Percentiles rank a stretch among this genome's conserved stretches.
phyloP scores from a whole-genome alignment of 2,113 vertebrate species.

The Xyliphius kryptos region DNA sequence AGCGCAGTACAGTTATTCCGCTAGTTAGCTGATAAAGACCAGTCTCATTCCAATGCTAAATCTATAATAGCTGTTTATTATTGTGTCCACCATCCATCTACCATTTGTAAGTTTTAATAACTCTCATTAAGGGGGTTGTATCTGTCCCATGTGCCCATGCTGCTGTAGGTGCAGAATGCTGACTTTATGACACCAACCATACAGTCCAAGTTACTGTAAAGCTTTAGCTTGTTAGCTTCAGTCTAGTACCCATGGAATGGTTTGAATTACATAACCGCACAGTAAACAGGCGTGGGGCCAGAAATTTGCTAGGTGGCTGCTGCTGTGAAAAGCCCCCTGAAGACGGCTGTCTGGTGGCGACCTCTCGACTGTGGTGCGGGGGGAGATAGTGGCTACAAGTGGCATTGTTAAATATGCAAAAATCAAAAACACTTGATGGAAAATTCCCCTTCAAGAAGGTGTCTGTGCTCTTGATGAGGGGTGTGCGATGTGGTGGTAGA shows the following conservation, averaged over 20 bases:
- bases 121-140: background rate
- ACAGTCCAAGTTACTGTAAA: constrained; percentile 49
- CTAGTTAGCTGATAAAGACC: no score
- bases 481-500: constrained; percentile 28
- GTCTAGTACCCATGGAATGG: constrained; percentile 48
- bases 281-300: constrained; percentile 48
- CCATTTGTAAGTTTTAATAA: background rate
- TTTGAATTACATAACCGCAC: constrained; percentile 53
- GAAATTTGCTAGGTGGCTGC: constrained; percentile 40
- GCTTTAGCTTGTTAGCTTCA: constrained; percentile 51
- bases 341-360: constrained; percentile 44
- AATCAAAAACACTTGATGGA: constrained; percentile 25
- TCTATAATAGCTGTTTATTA: no score
- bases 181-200: constrained; percentile 36
- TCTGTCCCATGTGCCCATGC: background rate
- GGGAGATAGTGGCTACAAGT: constrained; percentile 29
- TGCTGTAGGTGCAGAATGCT: constrained; percentile 20
- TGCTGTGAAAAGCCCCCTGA: constrained; percentile 49
- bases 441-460: constrained; percentile 31
- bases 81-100: no score
- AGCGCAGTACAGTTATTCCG: no score
- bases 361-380: constrained; percentile 35
- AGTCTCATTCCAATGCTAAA: no score
- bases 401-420: constrained; percentile 32
- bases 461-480: constrained; percentile 20